These are phyloP conservation scores for Paramormyrops kingsleyae DNA, from an alignment of 2,113 vertebrate species.

Conservation along the genomic window DNA sequence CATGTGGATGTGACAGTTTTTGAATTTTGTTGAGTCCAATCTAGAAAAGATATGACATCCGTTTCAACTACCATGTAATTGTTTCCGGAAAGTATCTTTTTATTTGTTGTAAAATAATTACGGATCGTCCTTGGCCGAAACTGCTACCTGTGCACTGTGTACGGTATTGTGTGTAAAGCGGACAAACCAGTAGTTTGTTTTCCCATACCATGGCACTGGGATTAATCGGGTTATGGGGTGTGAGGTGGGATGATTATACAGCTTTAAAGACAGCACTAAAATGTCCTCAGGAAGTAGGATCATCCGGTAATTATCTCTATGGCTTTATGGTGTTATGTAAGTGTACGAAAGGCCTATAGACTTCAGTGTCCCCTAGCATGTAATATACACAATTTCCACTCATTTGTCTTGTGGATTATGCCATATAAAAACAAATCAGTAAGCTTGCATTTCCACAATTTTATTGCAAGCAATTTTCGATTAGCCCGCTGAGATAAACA, in stretches of 20 bases:
- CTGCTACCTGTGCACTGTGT: not conserved
- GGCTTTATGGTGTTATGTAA: not conserved
- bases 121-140: not conserved
- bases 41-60: not conserved
- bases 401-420: not conserved
- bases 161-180: not conserved
- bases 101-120: not conserved
- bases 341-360: not conserved
- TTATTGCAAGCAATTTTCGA: not conserved
- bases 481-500: not conserved
- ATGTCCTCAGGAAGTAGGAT: not conserved
- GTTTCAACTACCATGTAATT: not conserved
- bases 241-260: not conserved
- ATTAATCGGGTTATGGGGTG: not conserved
- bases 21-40: not conserved
- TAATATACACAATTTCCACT: not conserved
- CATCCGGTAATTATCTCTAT: not conserved
- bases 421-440: not conserved
- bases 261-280: not conserved
- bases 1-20: not conserved
- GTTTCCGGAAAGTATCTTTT: not conserved
- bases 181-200: not conserved
- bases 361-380: not conserved
- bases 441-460: not conserved
- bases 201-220: not conserved